A percentile compares a stretch with the other conserved stretches of the same genome.
phyloP scores from a whole-genome alignment of 2,888 invertebrate genomes.

The Hyalella azteca region DNA sequence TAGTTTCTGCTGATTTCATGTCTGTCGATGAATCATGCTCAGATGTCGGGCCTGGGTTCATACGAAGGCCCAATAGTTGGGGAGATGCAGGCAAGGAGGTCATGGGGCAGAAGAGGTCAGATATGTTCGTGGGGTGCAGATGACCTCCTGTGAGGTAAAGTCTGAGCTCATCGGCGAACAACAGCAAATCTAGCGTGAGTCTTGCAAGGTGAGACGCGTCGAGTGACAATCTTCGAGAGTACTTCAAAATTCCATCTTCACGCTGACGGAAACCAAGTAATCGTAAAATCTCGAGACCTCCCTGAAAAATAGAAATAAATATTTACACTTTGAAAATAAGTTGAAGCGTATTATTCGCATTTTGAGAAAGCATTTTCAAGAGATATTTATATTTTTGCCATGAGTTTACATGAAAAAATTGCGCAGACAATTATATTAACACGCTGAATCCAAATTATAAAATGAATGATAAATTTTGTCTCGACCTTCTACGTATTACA shows the following conservation, averaged over 20 bases:
- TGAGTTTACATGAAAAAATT: no score
- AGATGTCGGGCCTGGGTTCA: not conserved
- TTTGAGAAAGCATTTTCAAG: no score
- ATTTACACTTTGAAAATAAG: no score
- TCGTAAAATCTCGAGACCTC: slow-evolving; percentile 49
- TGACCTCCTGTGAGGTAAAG: slow-evolving; percentile 52
- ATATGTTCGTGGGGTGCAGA: slow-evolving; percentile 51
- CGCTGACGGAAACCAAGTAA: slow-evolving; percentile 45
- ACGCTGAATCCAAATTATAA: no score
- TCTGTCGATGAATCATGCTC: slow-evolving; percentile 4
- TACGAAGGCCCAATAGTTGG: not conserved
- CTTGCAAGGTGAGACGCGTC: slow-evolving; percentile 50
- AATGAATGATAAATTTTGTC: no score
- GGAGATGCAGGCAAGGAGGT: not conserved
- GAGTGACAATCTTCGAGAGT: slow-evolving; percentile 36
- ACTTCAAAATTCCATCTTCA: slow-evolving; percentile 40
- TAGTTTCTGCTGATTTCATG: slow-evolving; percentile 13
- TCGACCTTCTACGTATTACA: no score
- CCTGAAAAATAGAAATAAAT: slow-evolving; percentile 49
- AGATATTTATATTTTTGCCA: no score
- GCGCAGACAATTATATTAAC: no score
- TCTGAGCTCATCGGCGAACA: slow-evolving; percentile 51
- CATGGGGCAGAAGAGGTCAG: slow-evolving; percentile 43
- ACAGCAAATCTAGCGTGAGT: slow-evolving; percentile 52
- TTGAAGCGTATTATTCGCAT: no score